Evolutionary conservation across 2,113 vertebrate genomes (phyloP), one percentile per base, ranked within the genome.

Genomic region (Prunella fulvescens): DNA sequence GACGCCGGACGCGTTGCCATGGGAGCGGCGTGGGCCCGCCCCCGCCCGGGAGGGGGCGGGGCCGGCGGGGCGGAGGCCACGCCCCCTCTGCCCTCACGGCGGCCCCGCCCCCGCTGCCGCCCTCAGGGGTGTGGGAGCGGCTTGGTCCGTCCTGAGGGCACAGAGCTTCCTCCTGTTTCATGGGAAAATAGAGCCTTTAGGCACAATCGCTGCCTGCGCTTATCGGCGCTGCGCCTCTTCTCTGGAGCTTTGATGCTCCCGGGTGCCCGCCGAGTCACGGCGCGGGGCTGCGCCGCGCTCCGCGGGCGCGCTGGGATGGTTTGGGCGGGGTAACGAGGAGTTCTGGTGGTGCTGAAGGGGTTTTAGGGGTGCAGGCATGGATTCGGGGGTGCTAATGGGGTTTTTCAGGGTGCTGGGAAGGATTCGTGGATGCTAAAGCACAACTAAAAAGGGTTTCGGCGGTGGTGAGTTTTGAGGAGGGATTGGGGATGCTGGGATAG

Each of bases 41-140:
- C 56, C 67, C 6, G 5, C 8, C 56, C 9, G 22, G 1, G 9
- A 7, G 2, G 18, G 23, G 80, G 66, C 20, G 64, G 23, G 1
- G 13, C 29, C 24, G 1, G 4, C 1, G 5, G 37, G 4, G 5
- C 1, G 13, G 23, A 42, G 39, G 42, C 42, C 64, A 33, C 69
- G 58, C 81, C 69, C 67, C 81, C 22, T 14, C 0, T 1, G 2
- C 31, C 44, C 37, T 61, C 15, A 19, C 1, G 29, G 51, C 11
- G n/a, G 29, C 44, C 51, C 3, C 39, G 80, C 19, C 56, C 80
- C 37, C 8, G n/a, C 10, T 4, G 28, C 7, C 12, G 9, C 56
- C 28, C 0, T 26, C 67, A 8, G 0, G 19, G 0, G 8, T 4
- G 1, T 1, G 42, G 28, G 33, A 0, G 0, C 3, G 0, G 24